A percentile compares a stretch with the other conserved stretches of the same genome.
phyloP scores from a whole-genome alignment of 2,113 vertebrate genomes.

The Microcebus lehilahytsara region DNA sequence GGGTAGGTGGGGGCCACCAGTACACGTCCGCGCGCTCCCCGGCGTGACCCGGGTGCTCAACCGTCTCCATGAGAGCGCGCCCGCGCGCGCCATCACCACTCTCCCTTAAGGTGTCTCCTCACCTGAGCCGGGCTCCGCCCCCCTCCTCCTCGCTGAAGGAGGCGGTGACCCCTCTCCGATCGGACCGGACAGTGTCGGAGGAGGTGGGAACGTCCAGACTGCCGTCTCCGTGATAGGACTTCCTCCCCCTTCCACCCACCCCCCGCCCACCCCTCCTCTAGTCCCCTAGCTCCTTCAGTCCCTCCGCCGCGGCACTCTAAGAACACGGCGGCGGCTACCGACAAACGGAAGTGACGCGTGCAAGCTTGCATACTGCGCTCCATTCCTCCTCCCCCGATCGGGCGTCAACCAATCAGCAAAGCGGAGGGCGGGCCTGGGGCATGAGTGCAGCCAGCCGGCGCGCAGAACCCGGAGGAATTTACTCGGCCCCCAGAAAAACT shows the following conservation, averaged over 20 bases:
- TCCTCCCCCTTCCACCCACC: slow-evolving; percentile 50
- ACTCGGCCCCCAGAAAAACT: neutral
- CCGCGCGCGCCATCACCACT: neutral
- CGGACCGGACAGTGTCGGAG: slow-evolving; percentile 36
- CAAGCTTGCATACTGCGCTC: neutral
- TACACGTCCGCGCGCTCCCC: neutral
- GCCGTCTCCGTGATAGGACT: slow-evolving; percentile 27
- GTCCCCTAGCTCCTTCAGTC: neutral
- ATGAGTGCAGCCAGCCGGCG: neutral
- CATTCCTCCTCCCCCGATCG: neutral
- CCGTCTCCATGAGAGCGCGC: slow-evolving; percentile 52
- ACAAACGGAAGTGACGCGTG: slow-evolving; percentile 73
- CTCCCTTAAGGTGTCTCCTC: slow-evolving; percentile 47
- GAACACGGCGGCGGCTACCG: neutral
- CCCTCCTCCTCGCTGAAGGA: slow-evolving; percentile 65
- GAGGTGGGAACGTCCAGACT: slow-evolving; percentile 68
- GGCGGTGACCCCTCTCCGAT: slow-evolving; percentile 70
- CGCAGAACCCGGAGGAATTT: slow-evolving; percentile 24
- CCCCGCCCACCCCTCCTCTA: slow-evolving; percentile 39
- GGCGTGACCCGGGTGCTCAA: neutral
- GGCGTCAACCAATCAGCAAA: slow-evolving; percentile 43
- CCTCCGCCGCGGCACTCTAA: neutral
- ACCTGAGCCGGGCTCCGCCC: slow-evolving; percentile 79
- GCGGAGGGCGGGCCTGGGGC: neutral
- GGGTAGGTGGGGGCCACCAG: neutral